Percentiles rank a stretch among this genome's conserved stretches.
These are phyloP conservation scores for Marronus borbonicus DNA, from an alignment of 2,888 invertebrate genomes.

Conservation along the genomic window DNA sequence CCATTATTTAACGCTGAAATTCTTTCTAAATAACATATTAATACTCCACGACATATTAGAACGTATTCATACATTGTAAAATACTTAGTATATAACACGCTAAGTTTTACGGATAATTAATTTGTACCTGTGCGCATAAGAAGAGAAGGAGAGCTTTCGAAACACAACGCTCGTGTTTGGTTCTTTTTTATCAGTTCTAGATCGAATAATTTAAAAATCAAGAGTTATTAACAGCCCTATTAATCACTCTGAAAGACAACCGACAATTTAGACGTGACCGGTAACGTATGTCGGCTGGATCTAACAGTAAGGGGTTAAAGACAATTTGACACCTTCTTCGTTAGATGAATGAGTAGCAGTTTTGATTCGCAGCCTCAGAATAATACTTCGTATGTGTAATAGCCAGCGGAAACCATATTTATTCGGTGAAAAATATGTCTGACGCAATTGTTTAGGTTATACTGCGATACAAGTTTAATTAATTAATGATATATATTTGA, in stretches of 20 bases:
- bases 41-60: slow-evolving; percentile 31
- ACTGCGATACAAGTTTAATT: too few relatives aligned
- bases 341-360: slow-evolving; percentile 43
- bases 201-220: slow-evolving; percentile 62
- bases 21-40: slow-evolving; percentile 13
- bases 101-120: slow-evolving; percentile 45
- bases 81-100: slow-evolving; percentile 25
- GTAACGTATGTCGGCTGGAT: slow-evolving; percentile 65
- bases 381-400: not conserved
- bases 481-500: too few relatives aligned
- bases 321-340: slow-evolving; percentile 63
- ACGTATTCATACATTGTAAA: not conserved
- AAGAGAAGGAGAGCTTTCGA: slow-evolving; percentile 34
- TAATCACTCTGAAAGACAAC: slow-evolving; percentile 68
- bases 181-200: slow-evolving; percentile 60
- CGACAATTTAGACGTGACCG: slow-evolving; percentile 68
- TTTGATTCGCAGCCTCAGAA: slow-evolving; percentile 43
- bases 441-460: too few relatives aligned
- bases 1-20: not conserved
- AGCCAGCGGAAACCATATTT: too few relatives aligned
- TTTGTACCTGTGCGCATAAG: slow-evolving; percentile 26
- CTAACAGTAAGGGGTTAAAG: slow-evolving; percentile 66
- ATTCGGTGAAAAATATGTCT: too few relatives aligned
- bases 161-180: slow-evolving; percentile 56
- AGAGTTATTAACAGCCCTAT: slow-evolving; percentile 66